Percentiles rank a stretch among this genome's conserved stretches.
These are phyloP conservation scores for Bellardia bayeri DNA, from an alignment of 2,888 invertebrate species.

Conservation along the genomic window DNA sequence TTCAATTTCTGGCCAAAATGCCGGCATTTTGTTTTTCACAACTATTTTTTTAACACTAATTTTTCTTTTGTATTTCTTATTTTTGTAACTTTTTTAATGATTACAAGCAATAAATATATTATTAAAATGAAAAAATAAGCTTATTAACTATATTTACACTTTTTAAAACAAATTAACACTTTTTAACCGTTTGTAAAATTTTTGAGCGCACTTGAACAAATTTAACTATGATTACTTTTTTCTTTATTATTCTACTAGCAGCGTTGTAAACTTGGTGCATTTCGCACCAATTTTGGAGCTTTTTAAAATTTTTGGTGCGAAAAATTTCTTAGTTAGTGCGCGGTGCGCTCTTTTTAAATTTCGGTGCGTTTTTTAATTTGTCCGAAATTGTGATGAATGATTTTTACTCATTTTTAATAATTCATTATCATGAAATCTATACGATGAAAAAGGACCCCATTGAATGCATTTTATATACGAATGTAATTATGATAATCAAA, in stretches of 20 bases:
- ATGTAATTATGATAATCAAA: no score
- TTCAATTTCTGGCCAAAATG: slow-evolving; percentile 14
- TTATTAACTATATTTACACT: neutral
- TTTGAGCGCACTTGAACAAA: neutral
- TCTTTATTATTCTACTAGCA: neutral
- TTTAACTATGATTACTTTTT: neutral
- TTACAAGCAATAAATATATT: slow-evolving; percentile 7
- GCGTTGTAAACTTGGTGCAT: no score
- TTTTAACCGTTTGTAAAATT: neutral
- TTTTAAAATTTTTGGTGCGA: no score
- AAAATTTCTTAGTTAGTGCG: no score
- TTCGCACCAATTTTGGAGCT: no score
- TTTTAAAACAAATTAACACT: neutral
- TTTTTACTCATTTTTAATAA: no score
- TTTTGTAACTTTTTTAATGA: slow-evolving; percentile 16
- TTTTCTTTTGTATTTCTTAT: neutral
- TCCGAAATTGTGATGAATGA: no score
- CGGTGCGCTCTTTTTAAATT: no score
- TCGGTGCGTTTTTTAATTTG: no score
- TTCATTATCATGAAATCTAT: no score
- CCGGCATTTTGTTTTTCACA: slow-evolving; percentile 44
- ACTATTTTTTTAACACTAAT: neutral
- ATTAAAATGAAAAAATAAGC: neutral
- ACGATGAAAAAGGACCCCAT: no score
- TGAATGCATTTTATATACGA: no score